Conservation (phyloP, 2,113 vertebrate species). For the Alethe castanea region DNA sequence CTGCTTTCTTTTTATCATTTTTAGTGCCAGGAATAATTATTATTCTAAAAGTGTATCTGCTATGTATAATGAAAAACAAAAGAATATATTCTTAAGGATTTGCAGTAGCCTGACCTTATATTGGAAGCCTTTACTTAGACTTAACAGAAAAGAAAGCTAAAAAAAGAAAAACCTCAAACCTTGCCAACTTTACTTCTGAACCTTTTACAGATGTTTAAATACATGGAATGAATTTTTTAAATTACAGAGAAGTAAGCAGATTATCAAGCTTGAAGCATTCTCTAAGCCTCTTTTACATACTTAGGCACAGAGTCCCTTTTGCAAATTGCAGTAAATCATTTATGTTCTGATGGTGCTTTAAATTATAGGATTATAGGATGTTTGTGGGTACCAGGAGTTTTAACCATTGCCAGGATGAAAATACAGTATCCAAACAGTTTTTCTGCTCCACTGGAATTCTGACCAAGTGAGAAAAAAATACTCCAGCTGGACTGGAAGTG, state of each 20-base stretch:
- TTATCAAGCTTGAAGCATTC: not conserved
- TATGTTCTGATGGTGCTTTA: not conserved
- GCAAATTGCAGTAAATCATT: not conserved
- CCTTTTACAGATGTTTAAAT: not conserved
- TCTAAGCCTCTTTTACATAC: not conserved
- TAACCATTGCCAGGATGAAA: not conserved
- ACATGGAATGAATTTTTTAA: not conserved
- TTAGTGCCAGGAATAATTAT: not conserved
- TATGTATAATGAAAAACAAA: not conserved
- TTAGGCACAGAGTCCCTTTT: not conserved
- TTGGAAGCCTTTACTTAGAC: not conserved
- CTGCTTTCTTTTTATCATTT: not conserved
- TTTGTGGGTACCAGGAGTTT: not conserved
- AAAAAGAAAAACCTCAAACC: not conserved
- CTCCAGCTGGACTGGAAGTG: not conserved
- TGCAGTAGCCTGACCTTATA: not conserved
- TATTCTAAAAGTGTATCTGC: not conserved
- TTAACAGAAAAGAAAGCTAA: not conserved
- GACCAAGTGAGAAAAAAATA: not conserved
- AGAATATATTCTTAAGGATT: not conserved
- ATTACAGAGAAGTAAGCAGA: not conserved
- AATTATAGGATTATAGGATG: not conserved
- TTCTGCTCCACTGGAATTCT: not conserved
- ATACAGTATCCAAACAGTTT: not conserved
- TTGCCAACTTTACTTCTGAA: not conserved